phyloP scores from a whole-genome alignment of 2,113 vertebrate species.

The Gallinago jamesoni region DNA sequence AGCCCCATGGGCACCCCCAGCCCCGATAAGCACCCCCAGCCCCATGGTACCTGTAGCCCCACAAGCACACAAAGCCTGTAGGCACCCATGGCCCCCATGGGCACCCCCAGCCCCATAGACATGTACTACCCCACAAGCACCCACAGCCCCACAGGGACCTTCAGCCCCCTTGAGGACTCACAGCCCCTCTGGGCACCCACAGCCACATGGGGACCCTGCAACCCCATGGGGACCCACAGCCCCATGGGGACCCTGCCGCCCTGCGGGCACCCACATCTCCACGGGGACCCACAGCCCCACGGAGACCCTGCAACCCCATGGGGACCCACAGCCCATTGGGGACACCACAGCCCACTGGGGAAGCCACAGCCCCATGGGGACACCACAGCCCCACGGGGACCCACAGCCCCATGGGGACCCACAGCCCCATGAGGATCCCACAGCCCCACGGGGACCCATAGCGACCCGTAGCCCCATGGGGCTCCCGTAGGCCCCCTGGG shows the following conservation, averaged over 20 bases:
- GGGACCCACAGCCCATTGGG: background rate
- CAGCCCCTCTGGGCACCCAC: background rate
- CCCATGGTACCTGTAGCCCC: too few species aligned
- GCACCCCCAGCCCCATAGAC: background rate
- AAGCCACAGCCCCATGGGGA: background rate
- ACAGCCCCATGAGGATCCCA: background rate
- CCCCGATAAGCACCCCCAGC: background rate
- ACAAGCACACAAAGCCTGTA: too few species aligned
- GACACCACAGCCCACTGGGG: background rate
- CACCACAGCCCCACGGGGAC: too few species aligned
- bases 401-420: background rate
- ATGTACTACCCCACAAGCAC: too few species aligned
- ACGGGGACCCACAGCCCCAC: background rate
- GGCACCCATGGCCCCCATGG: background rate
- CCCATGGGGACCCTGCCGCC: too few species aligned
- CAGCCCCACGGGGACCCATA: background rate
- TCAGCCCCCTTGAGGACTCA: too few species aligned
- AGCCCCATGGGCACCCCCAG: background rate
- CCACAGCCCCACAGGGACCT: too few species aligned
- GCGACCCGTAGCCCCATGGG: background rate
- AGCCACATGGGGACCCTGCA: too few species aligned
- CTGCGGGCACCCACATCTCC: too few species aligned
- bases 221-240: background rate
- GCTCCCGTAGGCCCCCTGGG: background rate
- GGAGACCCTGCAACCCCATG: too few species aligned